Evolutionary conservation across 2,113 vertebrate genomes (phyloP).

Genomic region (Sturnus vulgaris): DNA sequence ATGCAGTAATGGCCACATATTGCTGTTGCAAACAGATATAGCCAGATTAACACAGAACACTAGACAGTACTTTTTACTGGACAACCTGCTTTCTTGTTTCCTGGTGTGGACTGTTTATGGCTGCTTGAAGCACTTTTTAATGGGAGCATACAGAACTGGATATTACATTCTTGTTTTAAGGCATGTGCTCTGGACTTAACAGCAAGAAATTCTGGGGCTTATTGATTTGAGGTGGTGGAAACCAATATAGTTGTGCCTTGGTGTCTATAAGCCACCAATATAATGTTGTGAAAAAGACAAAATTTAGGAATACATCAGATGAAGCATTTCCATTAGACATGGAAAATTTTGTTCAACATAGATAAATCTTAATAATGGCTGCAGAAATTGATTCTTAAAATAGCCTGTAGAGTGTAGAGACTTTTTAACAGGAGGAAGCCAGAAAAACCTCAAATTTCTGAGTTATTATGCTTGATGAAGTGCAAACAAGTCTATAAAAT

Average conservation of each 20-base stretch:
- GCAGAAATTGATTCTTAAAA: not conserved
- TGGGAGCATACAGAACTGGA: not conserved
- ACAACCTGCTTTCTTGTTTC: not conserved
- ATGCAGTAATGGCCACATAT: not conserved
- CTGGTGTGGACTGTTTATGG: not conserved
- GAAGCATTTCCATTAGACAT: not conserved
- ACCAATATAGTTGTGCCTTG: not conserved
- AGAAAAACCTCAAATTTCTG: not conserved
- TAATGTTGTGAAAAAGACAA: not conserved
- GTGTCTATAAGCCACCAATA: not conserved
- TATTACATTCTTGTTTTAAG: not conserved
- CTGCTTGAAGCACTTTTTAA: not conserved
- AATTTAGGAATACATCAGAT: not conserved
- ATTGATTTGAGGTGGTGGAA: not conserved
- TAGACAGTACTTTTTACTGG: not conserved
- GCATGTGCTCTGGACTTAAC: not conserved
- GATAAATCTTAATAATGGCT: not conserved
- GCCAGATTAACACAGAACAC: not conserved
- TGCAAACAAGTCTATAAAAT: slow-evolving; percentile 19
- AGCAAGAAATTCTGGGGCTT: not conserved
- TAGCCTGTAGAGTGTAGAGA: not conserved
- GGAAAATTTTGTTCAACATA: not conserved
- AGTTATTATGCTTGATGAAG: not conserved
- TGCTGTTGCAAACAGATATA: not conserved
- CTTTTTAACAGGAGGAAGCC: not conserved